phyloP scores from a whole-genome alignment of 2,113 vertebrate species.

The Calidris pygmaea region DNA sequence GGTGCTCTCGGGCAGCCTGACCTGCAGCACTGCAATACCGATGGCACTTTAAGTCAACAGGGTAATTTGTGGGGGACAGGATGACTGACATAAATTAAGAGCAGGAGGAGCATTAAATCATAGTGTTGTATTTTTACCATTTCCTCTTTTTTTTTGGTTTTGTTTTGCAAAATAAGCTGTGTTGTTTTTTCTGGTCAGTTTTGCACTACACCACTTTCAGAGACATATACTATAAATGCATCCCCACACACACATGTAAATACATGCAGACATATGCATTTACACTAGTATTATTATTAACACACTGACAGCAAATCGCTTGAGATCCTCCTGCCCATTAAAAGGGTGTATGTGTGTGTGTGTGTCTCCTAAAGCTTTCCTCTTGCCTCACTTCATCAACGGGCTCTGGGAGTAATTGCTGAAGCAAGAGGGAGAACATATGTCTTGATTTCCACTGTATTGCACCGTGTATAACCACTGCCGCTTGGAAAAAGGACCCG shows the following conservation, averaged over 20 bases:
- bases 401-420: slow-evolving; percentile 21
- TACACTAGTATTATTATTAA: neutral
- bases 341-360: neutral
- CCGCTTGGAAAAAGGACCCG: neutral
- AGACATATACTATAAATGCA: neutral
- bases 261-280: neutral
- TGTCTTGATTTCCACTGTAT: slow-evolving; percentile 24
- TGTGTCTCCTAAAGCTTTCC: neutral
- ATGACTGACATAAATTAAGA: neutral
- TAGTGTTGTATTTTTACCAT: neutral
- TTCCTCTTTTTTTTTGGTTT: neutral
- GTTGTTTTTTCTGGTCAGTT: neutral
- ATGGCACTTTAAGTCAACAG: neutral
- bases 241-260: neutral
- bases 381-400: neutral
- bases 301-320: neutral
- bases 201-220: neutral
- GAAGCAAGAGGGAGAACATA: slow-evolving; percentile 5
- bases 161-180: neutral
- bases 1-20: neutral
- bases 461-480: neutral
- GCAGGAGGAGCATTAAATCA: neutral
- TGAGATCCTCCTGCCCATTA: neutral
- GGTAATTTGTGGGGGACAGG: neutral
- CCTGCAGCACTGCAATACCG: neutral